phyloP scores from a whole-genome alignment of 2,888 invertebrate species.

The Idaea straminata region DNA sequence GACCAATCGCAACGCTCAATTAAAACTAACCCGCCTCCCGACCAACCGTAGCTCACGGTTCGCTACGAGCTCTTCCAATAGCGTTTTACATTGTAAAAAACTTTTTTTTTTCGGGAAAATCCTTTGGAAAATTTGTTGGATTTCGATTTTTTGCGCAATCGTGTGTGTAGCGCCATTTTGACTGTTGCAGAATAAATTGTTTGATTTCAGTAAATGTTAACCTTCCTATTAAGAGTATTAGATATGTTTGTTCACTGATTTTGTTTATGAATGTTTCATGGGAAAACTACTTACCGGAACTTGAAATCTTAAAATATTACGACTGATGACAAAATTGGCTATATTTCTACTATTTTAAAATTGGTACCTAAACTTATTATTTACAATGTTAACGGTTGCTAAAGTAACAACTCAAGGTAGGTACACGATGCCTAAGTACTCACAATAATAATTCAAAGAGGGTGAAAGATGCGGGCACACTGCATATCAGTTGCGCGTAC shows the following conservation, averaged over 20 bases:
- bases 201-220: background rate
- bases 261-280: too few relatives aligned
- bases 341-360: too few relatives aligned
- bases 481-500: slow-evolving; percentile 33
- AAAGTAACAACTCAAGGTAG: slow-evolving; percentile 17
- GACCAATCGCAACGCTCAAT: slow-evolving; percentile 46
- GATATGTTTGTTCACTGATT: too few relatives aligned
- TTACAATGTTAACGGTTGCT: background rate
- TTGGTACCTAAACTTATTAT: too few relatives aligned
- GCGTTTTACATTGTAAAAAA: slow-evolving; percentile 33
- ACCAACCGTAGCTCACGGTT: slow-evolving; percentile 61
- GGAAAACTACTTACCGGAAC: too few relatives aligned
- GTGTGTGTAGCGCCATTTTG: slow-evolving; percentile 5
- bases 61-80: slow-evolving; percentile 48
- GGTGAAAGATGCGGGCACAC: slow-evolving; percentile 62
- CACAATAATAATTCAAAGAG: slow-evolving; percentile 40
- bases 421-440: slow-evolving; percentile 27
- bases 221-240: background rate
- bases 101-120: slow-evolving; percentile 61
- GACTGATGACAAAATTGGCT: too few relatives aligned
- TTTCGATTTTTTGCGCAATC: slow-evolving; percentile 23
- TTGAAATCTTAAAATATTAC: too few relatives aligned
- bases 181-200: background rate
- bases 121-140: slow-evolving; percentile 28
- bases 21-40: slow-evolving; percentile 52